A percentile compares a stretch with the other conserved stretches of the same genome.
phyloP scores from a whole-genome alignment of 2,888 invertebrate genomes.

The Parnassius orleans region DNA sequence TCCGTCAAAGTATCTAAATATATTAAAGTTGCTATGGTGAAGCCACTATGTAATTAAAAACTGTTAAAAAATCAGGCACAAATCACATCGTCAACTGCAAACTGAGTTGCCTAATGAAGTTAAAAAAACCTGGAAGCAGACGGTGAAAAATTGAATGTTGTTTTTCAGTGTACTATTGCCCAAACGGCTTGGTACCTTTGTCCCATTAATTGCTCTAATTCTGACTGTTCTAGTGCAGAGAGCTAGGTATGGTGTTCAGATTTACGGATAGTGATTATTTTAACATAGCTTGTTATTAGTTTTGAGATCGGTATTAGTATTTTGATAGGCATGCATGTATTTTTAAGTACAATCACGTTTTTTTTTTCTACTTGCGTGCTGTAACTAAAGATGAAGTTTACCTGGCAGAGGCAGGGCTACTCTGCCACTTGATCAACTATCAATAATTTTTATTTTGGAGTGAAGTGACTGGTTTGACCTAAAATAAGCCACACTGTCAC shows the following conservation, averaged over 20 bases:
- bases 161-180: not conserved
- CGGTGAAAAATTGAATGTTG: constrained; percentile 1
- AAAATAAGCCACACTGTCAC: too few species aligned
- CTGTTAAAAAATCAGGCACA: not conserved
- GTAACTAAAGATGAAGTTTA: too few species aligned
- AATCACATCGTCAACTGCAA: not conserved
- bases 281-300: not conserved
- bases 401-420: too few species aligned
- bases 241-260: not conserved
- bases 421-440: too few species aligned
- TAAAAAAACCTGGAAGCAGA: not conserved
- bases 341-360: too few species aligned
- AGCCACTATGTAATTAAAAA: too few species aligned
- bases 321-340: too few species aligned
- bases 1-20: too few species aligned
- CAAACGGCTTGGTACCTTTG: constrained; percentile 1
- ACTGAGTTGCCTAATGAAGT: constrained; percentile 9
- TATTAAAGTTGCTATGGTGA: too few species aligned
- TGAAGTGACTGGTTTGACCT: too few species aligned
- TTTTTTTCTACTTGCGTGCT: too few species aligned
- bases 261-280: not conserved
- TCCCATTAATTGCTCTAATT: constrained; percentile 7
- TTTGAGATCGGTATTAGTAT: not conserved
- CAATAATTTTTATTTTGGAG: too few species aligned
- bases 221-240: not conserved